phyloP scores from a whole-genome alignment of 2,113 vertebrate genomes.

The Balaenoptera acutorostrata region DNA sequence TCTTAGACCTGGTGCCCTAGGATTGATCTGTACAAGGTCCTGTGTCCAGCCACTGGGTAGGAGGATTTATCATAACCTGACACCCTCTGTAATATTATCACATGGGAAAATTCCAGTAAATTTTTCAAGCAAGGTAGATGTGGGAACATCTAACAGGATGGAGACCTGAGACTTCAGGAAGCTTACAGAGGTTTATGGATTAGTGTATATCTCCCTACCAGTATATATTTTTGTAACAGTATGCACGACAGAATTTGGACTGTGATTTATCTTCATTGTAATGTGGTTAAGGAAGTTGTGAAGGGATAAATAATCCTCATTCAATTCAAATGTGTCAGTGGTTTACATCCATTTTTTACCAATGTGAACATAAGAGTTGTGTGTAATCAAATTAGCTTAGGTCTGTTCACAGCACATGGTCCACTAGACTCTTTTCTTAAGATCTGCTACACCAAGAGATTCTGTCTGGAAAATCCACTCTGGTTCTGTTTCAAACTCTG shows the following conservation, averaged over 20 bases:
- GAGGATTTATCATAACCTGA: background rate
- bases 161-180: background rate
- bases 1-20: background rate
- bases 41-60: background rate
- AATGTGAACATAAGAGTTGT: background rate
- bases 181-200: background rate
- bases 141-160: background rate
- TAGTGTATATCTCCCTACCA: background rate
- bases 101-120: background rate
- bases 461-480: background rate
- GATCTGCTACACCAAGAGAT: background rate
- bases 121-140: background rate
- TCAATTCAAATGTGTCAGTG: background rate
- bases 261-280: background rate
- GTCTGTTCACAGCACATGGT: slow-evolving; percentile 4
- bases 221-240: background rate
- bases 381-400: background rate
- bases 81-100: background rate
- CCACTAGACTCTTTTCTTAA: background rate
- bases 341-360: background rate
- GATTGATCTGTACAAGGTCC: background rate
- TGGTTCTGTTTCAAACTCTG: background rate
- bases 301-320: background rate
- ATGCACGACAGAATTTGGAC: background rate
- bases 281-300: background rate